Evolutionary conservation across 2,797 vertebrate genomes (phyloP).

Genomic region (Pangasius krempfi): DNA sequence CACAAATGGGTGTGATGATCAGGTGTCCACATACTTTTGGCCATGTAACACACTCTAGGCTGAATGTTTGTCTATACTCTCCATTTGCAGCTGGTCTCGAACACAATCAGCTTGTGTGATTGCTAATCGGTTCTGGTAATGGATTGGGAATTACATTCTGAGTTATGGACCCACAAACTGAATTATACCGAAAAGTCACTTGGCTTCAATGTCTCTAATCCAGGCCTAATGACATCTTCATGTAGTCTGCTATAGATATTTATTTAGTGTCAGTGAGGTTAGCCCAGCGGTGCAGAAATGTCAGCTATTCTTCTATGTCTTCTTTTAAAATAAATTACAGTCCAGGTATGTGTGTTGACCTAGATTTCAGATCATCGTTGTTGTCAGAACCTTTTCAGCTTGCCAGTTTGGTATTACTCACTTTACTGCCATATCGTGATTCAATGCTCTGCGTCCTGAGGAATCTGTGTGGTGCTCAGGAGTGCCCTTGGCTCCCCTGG

Average conservation of each 20-base stretch:
- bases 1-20: background rate
- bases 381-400: slow-evolving; percentile 1
- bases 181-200: background rate
- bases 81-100: background rate
- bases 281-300: background rate
- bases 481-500: slow-evolving; percentile 33
- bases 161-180: background rate
- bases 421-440: background rate
- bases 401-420: background rate
- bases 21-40: background rate
- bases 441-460: background rate
- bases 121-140: background rate
- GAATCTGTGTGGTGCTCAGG: background rate
- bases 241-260: background rate
- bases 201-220: background rate
- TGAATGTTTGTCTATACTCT: background rate
- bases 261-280: no score
- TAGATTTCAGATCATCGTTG: background rate
- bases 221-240: background rate
- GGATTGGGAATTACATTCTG: background rate
- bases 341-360: background rate
- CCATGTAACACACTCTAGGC: background rate
- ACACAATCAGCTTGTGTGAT: background rate
- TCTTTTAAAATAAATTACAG: background rate
- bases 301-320: no score